Evolutionary conservation across 92 coral and sea anemone species (phyloP).

Genomic region (Siderastrea siderea): DNA sequence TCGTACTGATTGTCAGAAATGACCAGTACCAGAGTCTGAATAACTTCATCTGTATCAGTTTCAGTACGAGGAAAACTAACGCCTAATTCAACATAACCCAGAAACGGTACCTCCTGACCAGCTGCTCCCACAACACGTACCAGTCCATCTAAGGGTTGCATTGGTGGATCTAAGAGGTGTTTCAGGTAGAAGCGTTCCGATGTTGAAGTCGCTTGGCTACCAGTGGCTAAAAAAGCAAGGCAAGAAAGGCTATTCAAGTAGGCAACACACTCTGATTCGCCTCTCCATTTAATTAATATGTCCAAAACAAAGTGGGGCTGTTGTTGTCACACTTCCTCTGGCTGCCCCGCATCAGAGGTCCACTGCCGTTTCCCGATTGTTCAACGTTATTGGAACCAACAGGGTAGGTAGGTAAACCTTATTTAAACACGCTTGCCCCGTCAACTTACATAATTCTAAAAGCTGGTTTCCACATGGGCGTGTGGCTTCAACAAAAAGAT

Average conservation of each 20-base stretch:
- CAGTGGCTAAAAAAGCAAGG: slow-evolving; percentile 58
- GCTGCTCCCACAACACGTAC: slow-evolving; percentile 57
- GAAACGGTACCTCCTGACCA: slow-evolving; percentile 55
- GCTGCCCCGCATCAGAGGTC: slow-evolving; percentile 58
- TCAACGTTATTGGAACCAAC: not conserved
- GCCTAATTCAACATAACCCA: slow-evolving; percentile 38
- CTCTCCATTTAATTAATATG: slow-evolving; percentile 47
- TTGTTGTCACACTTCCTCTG: slow-evolving; percentile 42
- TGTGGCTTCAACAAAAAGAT: too few species aligned
- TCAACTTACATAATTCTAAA: too few species aligned
- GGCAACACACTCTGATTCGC: slow-evolving; percentile 59
- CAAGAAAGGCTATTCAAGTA: slow-evolving; percentile 44
- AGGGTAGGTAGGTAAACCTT: too few species aligned
- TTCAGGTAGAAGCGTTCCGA: slow-evolving; percentile 37
- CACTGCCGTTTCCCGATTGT: slow-evolving; percentile 48
- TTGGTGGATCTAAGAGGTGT: slow-evolving; percentile 12
- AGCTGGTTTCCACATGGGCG: too few species aligned
- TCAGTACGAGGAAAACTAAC: slow-evolving; percentile 41
- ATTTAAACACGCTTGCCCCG: too few species aligned
- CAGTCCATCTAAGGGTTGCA: slow-evolving; percentile 35
- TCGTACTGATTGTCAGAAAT: slow-evolving; percentile 59
- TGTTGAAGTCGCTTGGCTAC: slow-evolving; percentile 63
- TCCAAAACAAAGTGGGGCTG: slow-evolving; percentile 42
- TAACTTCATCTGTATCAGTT: slow-evolving; percentile 8
- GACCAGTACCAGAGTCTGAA: slow-evolving; percentile 35